phyloP scores from a whole-genome alignment of 2,797 vertebrate genomes.

The Poeciliopsis paucimaculata region DNA sequence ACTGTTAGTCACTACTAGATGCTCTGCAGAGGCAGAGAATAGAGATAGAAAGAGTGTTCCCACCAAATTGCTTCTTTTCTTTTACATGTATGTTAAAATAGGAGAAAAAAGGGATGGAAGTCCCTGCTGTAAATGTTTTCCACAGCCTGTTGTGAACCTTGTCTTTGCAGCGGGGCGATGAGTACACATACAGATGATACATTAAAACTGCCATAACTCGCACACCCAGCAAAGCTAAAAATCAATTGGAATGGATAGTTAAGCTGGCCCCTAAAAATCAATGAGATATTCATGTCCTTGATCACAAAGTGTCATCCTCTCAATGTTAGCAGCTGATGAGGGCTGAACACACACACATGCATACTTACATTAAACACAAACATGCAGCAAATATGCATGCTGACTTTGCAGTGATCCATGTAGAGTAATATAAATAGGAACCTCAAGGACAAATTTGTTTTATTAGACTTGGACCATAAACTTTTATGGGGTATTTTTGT shows the following conservation, averaged over 20 bases:
- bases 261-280: slow-evolving; percentile 87
- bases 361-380: slow-evolving; percentile 53
- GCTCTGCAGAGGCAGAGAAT: slow-evolving; percentile 48
- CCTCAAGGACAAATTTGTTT: slow-evolving; percentile 25
- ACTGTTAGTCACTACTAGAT: slow-evolving; percentile 42
- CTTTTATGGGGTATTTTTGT: not conserved
- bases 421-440: slow-evolving; percentile 33
- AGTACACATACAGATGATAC: slow-evolving; percentile 82
- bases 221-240: slow-evolving; percentile 85
- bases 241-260: slow-evolving; percentile 89
- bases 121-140: slow-evolving; percentile 52
- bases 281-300: slow-evolving; percentile 89
- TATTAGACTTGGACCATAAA: slow-evolving; percentile 19
- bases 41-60: slow-evolving; percentile 35
- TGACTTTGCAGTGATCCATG: slow-evolving; percentile 21
- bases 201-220: slow-evolving; percentile 86
- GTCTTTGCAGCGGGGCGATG: slow-evolving; percentile 64
- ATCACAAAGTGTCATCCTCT: slow-evolving; percentile 86
- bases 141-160: slow-evolving; percentile 67
- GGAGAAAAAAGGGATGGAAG: slow-evolving; percentile 42
- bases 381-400: slow-evolving; percentile 38
- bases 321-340: slow-evolving; percentile 80
- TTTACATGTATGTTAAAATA: slow-evolving; percentile 44
- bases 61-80: slow-evolving; percentile 45
- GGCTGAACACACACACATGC: slow-evolving; percentile 59